phyloP scores from a whole-genome alignment of 2,888 invertebrate species.

The Anoplius nigerrimus region DNA sequence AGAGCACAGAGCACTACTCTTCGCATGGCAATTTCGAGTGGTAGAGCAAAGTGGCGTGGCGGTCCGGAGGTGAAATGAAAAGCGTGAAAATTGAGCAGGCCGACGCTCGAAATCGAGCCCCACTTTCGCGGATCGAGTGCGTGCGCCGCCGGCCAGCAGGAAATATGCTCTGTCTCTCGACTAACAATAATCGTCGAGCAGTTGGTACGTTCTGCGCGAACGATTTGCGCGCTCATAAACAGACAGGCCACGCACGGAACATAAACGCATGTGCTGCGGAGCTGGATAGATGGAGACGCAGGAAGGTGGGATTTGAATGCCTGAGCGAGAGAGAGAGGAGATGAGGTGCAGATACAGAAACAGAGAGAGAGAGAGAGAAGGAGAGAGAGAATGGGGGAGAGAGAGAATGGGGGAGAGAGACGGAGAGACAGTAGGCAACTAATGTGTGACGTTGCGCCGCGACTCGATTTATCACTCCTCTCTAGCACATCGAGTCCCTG shows the following conservation, averaged over 20 bases:
- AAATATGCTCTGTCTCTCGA: constrained; percentile 2
- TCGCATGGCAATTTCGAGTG: too few species aligned
- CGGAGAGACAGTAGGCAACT: constrained; percentile 10
- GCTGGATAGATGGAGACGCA: neutral
- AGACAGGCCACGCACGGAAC: constrained; percentile 2
- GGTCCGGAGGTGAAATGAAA: too few species aligned
- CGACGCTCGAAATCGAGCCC: too few species aligned
- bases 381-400: too few species aligned
- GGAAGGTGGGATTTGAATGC: too few species aligned
- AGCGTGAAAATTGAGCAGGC: too few species aligned
- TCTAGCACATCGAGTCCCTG: constrained; percentile 42
- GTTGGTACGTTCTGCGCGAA: constrained; percentile 15
- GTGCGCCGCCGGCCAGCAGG: too few species aligned
- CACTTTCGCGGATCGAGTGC: too few species aligned
- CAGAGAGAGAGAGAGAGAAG: constrained; percentile 2
- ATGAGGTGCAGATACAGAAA: neutral
- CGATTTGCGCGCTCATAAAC: constrained; percentile 19
- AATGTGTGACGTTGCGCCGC: constrained; percentile 37
- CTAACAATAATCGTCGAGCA: constrained; percentile 27
- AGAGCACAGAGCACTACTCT: too few species aligned
- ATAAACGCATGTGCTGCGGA: neutral
- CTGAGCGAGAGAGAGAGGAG: neutral
- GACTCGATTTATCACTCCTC: constrained; percentile 59
- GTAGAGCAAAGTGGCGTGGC: too few species aligned
- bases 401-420: too few species aligned